phyloP scores from a whole-genome alignment of 2,797 vertebrate species.

The Enteromius anoplus region DNA sequence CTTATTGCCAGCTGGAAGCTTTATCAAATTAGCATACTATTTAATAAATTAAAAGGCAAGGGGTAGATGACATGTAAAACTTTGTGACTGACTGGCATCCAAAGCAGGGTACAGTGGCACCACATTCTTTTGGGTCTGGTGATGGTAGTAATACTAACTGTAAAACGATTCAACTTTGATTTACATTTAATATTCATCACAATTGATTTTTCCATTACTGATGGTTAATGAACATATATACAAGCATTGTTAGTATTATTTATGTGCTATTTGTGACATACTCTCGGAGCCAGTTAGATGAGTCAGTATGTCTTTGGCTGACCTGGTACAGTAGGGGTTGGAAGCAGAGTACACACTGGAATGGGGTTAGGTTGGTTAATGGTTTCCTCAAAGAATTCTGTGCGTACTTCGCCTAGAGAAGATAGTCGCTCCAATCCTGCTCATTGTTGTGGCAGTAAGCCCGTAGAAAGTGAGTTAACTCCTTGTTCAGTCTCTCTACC shows the following conservation, averaged over 20 bases:
- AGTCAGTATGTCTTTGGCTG: too few relatives aligned
- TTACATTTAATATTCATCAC: neutral
- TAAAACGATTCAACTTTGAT: neutral
- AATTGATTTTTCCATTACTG: neutral
- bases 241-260: neutral
- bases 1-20: neutral
- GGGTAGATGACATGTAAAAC: neutral
- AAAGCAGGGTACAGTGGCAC: neutral
- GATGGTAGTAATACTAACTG: neutral
- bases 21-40: neutral
- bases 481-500: too few relatives aligned
- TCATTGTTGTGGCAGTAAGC: too few relatives aligned
- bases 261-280: too few relatives aligned
- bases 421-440: too few relatives aligned
- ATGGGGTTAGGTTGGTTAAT: too few relatives aligned
- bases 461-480: too few relatives aligned
- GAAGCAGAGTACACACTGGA: too few relatives aligned
- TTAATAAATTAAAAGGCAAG: constrained; percentile 22
- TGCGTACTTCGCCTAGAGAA: too few relatives aligned
- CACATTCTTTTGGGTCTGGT: neutral
- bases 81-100: neutral
- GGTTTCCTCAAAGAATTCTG: too few relatives aligned
- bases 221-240: neutral
- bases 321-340: too few relatives aligned
- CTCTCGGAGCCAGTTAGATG: too few relatives aligned